Conservation (phyloP, 2,113 vertebrate species). For the Sturnus vulgaris region DNA sequence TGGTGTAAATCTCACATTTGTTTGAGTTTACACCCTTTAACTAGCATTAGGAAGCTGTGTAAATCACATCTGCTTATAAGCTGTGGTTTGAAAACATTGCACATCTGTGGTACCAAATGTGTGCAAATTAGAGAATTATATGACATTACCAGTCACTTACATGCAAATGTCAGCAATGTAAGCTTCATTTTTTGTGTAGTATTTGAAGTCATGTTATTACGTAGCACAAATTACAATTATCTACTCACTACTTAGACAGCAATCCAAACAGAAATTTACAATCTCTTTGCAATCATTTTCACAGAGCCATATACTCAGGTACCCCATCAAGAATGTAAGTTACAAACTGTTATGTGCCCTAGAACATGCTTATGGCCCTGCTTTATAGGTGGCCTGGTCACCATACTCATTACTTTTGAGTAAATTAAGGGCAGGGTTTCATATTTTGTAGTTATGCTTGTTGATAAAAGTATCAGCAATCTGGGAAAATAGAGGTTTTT, state of each 20-base stretch:
- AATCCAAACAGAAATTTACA: slow-evolving; percentile 4
- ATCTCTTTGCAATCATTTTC: background rate
- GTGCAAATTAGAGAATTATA: slow-evolving; percentile 53
- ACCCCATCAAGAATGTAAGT: background rate
- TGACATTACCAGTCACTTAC: slow-evolving; percentile 38
- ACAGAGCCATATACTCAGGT: background rate
- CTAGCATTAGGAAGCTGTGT: slow-evolving; percentile 19
- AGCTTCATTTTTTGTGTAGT: background rate
- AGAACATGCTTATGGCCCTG: background rate
- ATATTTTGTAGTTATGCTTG: background rate
- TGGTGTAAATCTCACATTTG: slow-evolving; percentile 10
- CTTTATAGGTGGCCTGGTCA: slow-evolving; percentile 44
- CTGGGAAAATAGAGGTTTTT: background rate
- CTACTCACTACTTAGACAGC: background rate
- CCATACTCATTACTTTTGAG: background rate
- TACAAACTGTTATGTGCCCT: background rate
- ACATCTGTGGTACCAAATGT: slow-evolving; percentile 34
- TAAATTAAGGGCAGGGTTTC: background rate
- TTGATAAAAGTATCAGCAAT: background rate
- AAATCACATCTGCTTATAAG: slow-evolving; percentile 52
- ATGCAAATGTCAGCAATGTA: slow-evolving; percentile 33
- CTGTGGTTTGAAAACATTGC: slow-evolving; percentile 40
- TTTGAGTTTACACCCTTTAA: slow-evolving; percentile 27
- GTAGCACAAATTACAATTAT: slow-evolving; percentile 7
- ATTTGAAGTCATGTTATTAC: slow-evolving; percentile 7